Percentiles rank a stretch among this genome's conserved stretches.
Evolutionary conservation across 2,797 vertebrate genomes (phyloP).

Genomic region (Lacerta agilis): DNA sequence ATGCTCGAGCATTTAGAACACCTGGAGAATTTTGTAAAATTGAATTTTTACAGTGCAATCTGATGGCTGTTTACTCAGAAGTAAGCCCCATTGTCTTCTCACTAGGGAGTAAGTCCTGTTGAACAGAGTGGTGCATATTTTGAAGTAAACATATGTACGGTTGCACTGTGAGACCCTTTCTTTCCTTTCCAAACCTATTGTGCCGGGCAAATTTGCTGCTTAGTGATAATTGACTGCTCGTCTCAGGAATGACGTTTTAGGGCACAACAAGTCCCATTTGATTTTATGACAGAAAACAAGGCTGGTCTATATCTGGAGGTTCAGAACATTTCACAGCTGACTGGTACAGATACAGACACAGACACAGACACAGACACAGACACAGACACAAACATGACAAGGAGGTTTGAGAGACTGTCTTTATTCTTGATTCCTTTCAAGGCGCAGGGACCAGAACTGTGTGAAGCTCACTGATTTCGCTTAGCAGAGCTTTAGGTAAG

Average conservation of each 20-base stretch:
- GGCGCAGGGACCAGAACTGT: neutral
- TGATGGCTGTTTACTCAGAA: neutral
- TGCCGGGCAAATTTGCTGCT: constrained; percentile 68
- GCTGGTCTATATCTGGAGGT: constrained; percentile 47
- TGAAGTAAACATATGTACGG: neutral
- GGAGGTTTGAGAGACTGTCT: constrained; percentile 25
- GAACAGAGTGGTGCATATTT: neutral
- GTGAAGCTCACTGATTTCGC: neutral
- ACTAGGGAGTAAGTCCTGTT: neutral
- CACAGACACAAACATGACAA: neutral
- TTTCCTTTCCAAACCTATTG: constrained; percentile 69
- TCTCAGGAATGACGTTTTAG: constrained; percentile 69
- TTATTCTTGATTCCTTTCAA: fast-evolving
- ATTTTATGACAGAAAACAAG: constrained; percentile 59
- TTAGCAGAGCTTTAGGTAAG: constrained; percentile 1
- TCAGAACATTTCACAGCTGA: constrained; percentile 22
- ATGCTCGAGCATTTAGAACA: neutral
- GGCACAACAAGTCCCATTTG: constrained; percentile 66
- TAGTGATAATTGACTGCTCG: constrained; percentile 65
- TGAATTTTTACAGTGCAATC: neutral
- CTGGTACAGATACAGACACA: neutral
- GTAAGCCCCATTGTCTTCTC: neutral
- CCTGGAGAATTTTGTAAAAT: constrained; percentile 9
- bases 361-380: neutral
- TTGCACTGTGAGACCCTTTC: constrained; percentile 34